These are phyloP conservation scores for Proteles cristata DNA, from an alignment of 2,113 vertebrate species.

Conservation along the genomic window DNA sequence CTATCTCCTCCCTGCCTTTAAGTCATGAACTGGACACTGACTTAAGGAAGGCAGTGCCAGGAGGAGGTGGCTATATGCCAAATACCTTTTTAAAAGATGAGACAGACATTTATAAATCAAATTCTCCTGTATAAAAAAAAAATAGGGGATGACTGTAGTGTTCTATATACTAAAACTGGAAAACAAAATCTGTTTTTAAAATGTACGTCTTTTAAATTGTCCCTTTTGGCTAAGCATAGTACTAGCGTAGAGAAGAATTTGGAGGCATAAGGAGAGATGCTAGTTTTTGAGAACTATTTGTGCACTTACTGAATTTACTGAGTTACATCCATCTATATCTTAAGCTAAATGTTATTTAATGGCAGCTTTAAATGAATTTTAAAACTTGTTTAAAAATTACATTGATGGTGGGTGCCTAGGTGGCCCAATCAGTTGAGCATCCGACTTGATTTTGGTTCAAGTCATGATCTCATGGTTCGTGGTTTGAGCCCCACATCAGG, in stretches of 20 bases:
- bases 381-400: slow-evolving; percentile 37
- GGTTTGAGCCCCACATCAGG: too few relatives aligned
- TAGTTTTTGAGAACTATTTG: slow-evolving; percentile 49
- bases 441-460: too few relatives aligned
- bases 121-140: not conserved
- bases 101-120: not conserved
- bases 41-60: not conserved
- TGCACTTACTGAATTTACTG: slow-evolving; percentile 11
- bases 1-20: not conserved
- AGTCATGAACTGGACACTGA: slow-evolving; percentile 14
- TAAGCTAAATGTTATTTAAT: slow-evolving; percentile 33
- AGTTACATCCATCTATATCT: not conserved
- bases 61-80: not conserved
- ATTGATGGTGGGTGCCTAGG: not conserved
- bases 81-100: not conserved
- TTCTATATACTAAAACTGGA: not conserved
- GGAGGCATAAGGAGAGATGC: not conserved
- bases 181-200: slow-evolving; percentile 41
- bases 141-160: not conserved
- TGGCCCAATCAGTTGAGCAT: not conserved
- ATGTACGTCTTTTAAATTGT: not conserved
- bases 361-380: slow-evolving; percentile 34
- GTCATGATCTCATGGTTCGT: too few relatives aligned
- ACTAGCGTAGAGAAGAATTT: not conserved
- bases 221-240: not conserved